phyloP scores from a whole-genome alignment of 1,140 invertebrate genomes.

The Leptopilina clavipes region DNA sequence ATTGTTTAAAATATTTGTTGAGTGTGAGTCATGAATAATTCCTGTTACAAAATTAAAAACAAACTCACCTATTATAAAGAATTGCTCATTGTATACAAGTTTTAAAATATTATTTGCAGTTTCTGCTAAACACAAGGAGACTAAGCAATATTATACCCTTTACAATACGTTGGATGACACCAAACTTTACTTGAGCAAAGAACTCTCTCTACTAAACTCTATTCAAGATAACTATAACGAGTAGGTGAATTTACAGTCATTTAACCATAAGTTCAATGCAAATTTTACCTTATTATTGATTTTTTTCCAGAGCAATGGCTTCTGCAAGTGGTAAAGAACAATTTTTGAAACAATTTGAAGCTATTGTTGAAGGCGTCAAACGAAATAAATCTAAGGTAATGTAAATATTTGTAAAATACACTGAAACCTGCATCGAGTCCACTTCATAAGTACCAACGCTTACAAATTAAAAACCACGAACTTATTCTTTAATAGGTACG shows the following conservation, averaged over 20 bases:
- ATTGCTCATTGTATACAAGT: no score
- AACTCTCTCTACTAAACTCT: slow-evolving; percentile 93
- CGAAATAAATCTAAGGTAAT: slow-evolving; percentile 86
- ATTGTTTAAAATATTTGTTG: no score
- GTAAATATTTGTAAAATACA: no score
- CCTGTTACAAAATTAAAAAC: no score
- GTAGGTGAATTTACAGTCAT: slow-evolving; percentile 79
- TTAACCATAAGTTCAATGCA: no score
- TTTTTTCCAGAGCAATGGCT: slow-evolving; percentile 79
- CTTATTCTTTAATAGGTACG: no score
- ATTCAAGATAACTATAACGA: slow-evolving; percentile 94
- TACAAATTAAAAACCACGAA: no score
- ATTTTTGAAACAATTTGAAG: slow-evolving; percentile 91
- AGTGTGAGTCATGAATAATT: no score
- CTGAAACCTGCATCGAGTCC: no score
- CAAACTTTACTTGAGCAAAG: slow-evolving; percentile 92
- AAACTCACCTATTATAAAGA: no score
- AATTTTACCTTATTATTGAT: no score
- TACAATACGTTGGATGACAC: slow-evolving; percentile 98
- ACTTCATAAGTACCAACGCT: no score
- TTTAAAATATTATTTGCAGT: slow-evolving; percentile 79
- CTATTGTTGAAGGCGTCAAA: slow-evolving; percentile 89
- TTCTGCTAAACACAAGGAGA: slow-evolving; percentile 94
- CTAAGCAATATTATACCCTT: slow-evolving; percentile 96
- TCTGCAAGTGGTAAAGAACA: slow-evolving; percentile 84